Base-by-base conservation (phyloP, 2,797 vertebrate genomes). In the Hyperoplus immaculatus region DNA sequence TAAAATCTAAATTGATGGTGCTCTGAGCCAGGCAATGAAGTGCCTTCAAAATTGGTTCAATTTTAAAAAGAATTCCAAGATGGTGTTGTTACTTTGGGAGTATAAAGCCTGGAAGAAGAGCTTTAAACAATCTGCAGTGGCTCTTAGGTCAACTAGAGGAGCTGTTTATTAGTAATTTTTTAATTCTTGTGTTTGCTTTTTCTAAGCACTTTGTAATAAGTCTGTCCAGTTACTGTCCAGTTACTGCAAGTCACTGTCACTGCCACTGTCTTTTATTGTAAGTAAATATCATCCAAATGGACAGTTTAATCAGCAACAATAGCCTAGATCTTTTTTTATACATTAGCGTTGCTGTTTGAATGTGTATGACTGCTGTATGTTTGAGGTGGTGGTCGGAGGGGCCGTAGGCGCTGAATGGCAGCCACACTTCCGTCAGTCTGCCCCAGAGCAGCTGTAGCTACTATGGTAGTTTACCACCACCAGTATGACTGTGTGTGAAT, bases 231-330 rank as follows among this genome's bases (percentile, higher is more conserved):
- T 21, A 21, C 38, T 62, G 49, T 56, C 38, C 5, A 55, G 18
- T 66, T 11, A 71, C 55, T n/a, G 9, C 14, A 51, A 10, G 38
- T 80, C 65, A 53, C 16, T 58, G 8, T 61, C 57, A 53, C 1
- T 16, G 29, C 29, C 74, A 62, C 1, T 41, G 16, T 56, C 2
- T 49, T 68, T 50, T 46, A 50, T 38, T 58, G 14, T 13, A n/a
- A 38, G 6, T 57, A 59, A 21, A 5, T 43, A 57, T 43, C n/a
- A n/a, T 59, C 8, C 41, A 60, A 46, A 64, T 5, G 5, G 38
- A 15, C 15, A 50, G 21, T 62, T 56, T 49, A 16, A 47, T 13
- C 45, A 51, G 12, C n/a, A 62, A 62, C 49, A 56, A 38, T 72
- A 63, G 8, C 47, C 3, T 6, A n/a, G 36, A 21, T 21, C 21